These are phyloP conservation scores for Cyclina sinensis DNA, from an alignment of 1,140 invertebrate genomes.

Conservation along the genomic window DNA sequence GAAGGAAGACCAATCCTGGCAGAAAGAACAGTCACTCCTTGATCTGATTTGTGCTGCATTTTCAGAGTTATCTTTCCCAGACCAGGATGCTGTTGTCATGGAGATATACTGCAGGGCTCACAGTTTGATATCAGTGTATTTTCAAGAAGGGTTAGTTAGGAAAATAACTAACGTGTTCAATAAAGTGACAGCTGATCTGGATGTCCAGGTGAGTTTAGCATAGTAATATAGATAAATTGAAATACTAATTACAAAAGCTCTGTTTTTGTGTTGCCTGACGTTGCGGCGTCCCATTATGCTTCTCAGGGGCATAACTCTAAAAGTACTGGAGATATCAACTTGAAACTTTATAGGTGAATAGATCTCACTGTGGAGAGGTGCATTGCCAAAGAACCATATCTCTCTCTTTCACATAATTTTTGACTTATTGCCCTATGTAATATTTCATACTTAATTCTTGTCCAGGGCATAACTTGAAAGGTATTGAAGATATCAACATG, in stretches of 20 bases:
- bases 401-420: too few relatives aligned
- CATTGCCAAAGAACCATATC: too few relatives aligned
- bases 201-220: constrained; percentile 35
- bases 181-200: constrained; percentile 55
- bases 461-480: too few relatives aligned
- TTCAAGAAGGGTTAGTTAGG: not conserved
- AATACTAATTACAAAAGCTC: not conserved
- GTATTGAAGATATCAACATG: too few relatives aligned
- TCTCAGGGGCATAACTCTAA: not conserved
- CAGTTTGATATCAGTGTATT: not conserved
- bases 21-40: not conserved
- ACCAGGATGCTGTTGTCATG: constrained; percentile 38
- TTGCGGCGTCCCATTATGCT: not conserved
- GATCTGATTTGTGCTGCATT: constrained; percentile 14
- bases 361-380: too few relatives aligned
- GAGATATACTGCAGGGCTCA: constrained; percentile 9
- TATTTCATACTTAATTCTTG: too few relatives aligned
- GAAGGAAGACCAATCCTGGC: not conserved
- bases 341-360: too few relatives aligned
- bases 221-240: too few relatives aligned
- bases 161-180: constrained; percentile 51
- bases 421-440: too few relatives aligned
- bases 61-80: constrained; percentile 32
- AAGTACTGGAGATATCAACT: not conserved
- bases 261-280: not conserved